Conservation (phyloP, 53 echinoderm and acorn worm genomes). For the Apostichopus leukothele region DNA sequence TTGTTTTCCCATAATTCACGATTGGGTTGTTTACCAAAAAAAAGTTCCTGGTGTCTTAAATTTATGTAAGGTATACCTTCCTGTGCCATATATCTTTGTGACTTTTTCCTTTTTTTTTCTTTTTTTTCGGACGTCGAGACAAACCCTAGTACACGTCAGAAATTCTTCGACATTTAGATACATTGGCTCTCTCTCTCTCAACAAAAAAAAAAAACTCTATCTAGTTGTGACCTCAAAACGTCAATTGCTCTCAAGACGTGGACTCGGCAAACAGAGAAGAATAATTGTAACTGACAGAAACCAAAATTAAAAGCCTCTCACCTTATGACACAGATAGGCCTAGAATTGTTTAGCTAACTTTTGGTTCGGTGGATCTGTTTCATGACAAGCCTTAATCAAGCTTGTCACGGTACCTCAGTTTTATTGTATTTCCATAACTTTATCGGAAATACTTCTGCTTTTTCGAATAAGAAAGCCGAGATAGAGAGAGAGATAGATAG, state of each 20-base stretch:
- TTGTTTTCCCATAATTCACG: too few relatives aligned
- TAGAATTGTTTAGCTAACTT: neutral
- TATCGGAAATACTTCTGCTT: constrained; percentile 25
- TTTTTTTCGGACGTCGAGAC: constrained; percentile 10
- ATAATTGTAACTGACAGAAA: constrained; percentile 38
- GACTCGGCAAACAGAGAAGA: constrained; percentile 32
- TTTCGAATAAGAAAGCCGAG: neutral
- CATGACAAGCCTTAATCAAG: constrained; percentile 31
- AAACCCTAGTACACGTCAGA: neutral
- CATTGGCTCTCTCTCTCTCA: neutral
- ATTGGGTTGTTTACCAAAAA: too few relatives aligned
- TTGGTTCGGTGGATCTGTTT: constrained; percentile 20
- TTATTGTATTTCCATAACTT: constrained; percentile 47
- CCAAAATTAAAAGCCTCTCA: constrained; percentile 46
- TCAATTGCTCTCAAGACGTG: constrained; percentile 40
- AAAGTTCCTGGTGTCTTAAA: too few relatives aligned
- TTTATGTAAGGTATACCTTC: neutral
- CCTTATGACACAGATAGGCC: constrained; percentile 43
- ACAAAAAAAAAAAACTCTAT: constrained; percentile 1
- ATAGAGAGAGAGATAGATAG: neutral
- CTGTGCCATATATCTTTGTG: neutral
- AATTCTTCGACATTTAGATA: constrained; percentile 23
- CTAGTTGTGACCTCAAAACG: constrained; percentile 36
- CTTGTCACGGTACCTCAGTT: constrained; percentile 37
- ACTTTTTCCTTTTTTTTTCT: neutral